These are phyloP conservation scores for Phenacoccus solenopsis DNA, from an alignment of 1,140 invertebrate species.

Conservation along the genomic window DNA sequence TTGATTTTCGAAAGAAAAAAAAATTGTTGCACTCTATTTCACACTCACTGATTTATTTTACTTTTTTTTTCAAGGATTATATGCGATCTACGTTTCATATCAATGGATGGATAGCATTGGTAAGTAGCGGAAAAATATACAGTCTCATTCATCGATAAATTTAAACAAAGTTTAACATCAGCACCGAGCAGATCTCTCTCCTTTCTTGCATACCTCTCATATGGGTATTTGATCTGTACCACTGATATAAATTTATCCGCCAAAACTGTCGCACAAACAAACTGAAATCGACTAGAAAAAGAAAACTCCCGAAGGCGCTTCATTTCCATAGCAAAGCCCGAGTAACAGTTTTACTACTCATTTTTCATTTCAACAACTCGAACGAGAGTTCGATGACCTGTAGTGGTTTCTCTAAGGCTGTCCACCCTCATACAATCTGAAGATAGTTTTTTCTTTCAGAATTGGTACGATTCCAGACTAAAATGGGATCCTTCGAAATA, in stretches of 20 bases:
- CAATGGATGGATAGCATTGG: background rate
- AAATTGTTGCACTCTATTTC: too few species aligned
- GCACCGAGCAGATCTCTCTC: too few species aligned
- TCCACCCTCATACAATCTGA: too few species aligned
- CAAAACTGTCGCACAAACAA: too few species aligned
- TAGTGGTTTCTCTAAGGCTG: too few species aligned
- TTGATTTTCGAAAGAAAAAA: background rate
- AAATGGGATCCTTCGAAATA: background rate
- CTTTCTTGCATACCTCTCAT: too few species aligned
- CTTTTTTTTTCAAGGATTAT: background rate
- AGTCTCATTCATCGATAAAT: background rate
- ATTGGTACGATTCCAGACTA: background rate
- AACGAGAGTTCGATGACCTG: too few species aligned
- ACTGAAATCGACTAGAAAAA: too few species aligned
- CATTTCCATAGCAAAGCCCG: background rate
- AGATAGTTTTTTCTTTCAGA: background rate
- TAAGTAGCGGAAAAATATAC: background rate
- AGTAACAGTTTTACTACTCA: too few species aligned
- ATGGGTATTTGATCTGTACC: too few species aligned
- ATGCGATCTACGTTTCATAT: background rate
- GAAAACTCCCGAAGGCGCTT: background rate
- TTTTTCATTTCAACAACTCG: background rate
- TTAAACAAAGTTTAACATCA: background rate
- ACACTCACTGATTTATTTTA: background rate
- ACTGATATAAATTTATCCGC: too few species aligned